Base-by-base conservation (phyloP, 1,140 invertebrate genomes). In the Calosoma granatense region DNA sequence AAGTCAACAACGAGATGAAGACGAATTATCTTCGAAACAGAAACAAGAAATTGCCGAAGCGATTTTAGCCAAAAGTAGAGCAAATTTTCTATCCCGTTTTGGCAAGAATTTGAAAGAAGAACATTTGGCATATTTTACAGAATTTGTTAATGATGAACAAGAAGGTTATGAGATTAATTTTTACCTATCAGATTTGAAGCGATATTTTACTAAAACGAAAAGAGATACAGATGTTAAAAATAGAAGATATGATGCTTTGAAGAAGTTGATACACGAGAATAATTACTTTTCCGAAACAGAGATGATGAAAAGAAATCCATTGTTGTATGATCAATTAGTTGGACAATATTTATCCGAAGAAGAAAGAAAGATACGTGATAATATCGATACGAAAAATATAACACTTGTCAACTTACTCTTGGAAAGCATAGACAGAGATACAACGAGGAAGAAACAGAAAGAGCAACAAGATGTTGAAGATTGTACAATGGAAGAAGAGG, bases 241-340 rank as follows among this genome's bases (percentile, higher is more conserved):
- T 71, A 75, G 90, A 61, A 76, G 93, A 51, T 96, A 83, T 70
- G 80, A 86, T 67, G 92, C 92, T 9, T 74, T 96, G 65, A 82
- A 89, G 62, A 76, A 82, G 63, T 69, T 97, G 39, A 74, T 90
- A 39, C 67, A 74, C 20, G 78, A 86, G 57, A 83, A 87, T 26
- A 76, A 80, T 20, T 96, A 96, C 72, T 97, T 97, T 64, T 89
- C 84, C 70, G 90, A 95, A 69, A 81, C 81, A 57, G 88, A 93
- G 78, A 97, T 97, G 92, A 92, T 92, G 81, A 86, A 84, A 62
- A 72, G 94, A 60, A 91, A 93, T 73, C 93, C 93, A 0, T 76
- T 91, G 54, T 69, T 96, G 0, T 97, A 92, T 75, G 88, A 96
- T 54, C 85, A 94, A 64, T 73, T 97, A 55, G 75, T 96, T 55